These are phyloP conservation scores for Protobothrops flavoviridis DNA, from an alignment of 2,113 vertebrate genomes.

Conservation along the genomic window DNA sequence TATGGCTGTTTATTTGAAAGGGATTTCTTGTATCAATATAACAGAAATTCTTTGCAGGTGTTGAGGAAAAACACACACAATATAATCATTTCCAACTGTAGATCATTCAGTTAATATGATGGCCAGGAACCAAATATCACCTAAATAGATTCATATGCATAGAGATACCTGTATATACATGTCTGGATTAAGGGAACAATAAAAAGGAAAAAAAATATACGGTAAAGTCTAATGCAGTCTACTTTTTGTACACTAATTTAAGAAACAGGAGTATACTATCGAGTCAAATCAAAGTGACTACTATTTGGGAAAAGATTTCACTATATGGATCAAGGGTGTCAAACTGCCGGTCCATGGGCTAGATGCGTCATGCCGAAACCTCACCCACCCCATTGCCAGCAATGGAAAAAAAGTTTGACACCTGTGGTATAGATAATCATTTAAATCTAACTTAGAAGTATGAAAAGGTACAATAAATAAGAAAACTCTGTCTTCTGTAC, in stretches of 20 bases:
- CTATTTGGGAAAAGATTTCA: neutral
- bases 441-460: neutral
- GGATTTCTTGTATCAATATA: constrained; percentile 18
- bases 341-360: no score
- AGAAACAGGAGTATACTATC: neutral
- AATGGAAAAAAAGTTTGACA: no score
- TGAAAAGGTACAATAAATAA: neutral
- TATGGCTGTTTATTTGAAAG: constrained; percentile 39
- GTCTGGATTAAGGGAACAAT: neutral
- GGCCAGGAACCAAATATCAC: constrained; percentile 26
- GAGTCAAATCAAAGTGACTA: neutral
- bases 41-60: constrained; percentile 45
- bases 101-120: neutral
- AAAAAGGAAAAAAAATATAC: neutral
- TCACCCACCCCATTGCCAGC: no score
- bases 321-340: neutral
- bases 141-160: neutral
- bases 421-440: no score
- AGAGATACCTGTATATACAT: neutral
- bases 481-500: neutral
- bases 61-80: constrained; percentile 25
- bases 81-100: constrained; percentile 27
- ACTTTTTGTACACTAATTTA: neutral
- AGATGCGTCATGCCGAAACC: no score
- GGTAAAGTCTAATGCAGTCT: neutral